These are phyloP conservation scores for Microctonus hyperodae DNA, from an alignment of 2,888 invertebrate genomes.

Conservation along the genomic window DNA sequence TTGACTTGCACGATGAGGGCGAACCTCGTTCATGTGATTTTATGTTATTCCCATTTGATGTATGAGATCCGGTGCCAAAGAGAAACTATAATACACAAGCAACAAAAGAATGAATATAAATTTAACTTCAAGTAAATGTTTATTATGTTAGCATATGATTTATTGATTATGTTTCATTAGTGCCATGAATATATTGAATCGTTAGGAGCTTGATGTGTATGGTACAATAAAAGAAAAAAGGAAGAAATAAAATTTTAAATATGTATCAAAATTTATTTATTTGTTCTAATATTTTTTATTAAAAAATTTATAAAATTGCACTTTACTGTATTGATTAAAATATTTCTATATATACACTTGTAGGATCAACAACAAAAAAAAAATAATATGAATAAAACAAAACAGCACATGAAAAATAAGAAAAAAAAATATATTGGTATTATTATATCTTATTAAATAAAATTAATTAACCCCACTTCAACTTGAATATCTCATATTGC, in stretches of 20 bases:
- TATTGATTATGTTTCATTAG: slow-evolving; percentile 38
- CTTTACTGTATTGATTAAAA: too few species aligned
- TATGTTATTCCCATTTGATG: slow-evolving; percentile 27
- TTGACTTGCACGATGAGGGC: slow-evolving; percentile 33
- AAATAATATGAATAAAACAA: too few species aligned
- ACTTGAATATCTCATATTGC: not conserved
- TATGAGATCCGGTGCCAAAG: slow-evolving; percentile 39
- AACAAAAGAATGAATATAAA: slow-evolving; percentile 9
- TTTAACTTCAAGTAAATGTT: not conserved
- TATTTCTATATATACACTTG: too few species aligned
- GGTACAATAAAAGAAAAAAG: slow-evolving; percentile 39
- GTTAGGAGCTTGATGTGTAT: slow-evolving; percentile 39
- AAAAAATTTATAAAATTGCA: too few species aligned
- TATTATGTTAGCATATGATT: not conserved
- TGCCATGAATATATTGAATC: slow-evolving; percentile 50
- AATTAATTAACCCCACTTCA: not conserved
- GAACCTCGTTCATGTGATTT: slow-evolving; percentile 19
- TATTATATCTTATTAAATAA: not conserved
- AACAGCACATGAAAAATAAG: too few species aligned
- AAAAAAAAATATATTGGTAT: not conserved
- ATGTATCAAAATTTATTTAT: not conserved
- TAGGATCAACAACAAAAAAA: too few species aligned
- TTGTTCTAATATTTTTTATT: too few species aligned
- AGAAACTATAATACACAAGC: slow-evolving; percentile 11
- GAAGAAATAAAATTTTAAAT: slow-evolving; percentile 34